Conservation (phyloP, 2,113 vertebrate species). For the Microcebus griseorufus region DNA sequence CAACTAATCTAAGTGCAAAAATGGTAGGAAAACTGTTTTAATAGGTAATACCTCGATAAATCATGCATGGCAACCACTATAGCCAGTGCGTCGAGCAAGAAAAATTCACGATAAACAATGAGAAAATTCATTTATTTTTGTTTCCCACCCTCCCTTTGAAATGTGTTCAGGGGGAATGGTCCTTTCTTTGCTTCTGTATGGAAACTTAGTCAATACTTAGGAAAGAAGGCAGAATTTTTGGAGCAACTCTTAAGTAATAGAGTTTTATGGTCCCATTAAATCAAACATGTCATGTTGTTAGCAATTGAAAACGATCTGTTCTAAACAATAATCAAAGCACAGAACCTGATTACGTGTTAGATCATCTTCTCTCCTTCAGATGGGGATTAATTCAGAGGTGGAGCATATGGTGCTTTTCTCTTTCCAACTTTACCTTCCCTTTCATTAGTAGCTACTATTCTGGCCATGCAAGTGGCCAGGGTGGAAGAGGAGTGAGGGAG, state of each 20-base stretch:
- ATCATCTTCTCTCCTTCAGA: too few relatives aligned
- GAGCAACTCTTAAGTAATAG: background rate
- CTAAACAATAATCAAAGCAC: background rate
- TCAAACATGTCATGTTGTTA: background rate
- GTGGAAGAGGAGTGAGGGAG: background rate
- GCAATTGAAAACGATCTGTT: background rate
- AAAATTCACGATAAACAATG: background rate
- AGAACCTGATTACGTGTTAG: background rate
- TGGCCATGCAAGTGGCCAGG: background rate
- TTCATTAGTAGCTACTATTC: background rate
- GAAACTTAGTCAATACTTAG: background rate
- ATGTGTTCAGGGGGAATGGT: background rate
- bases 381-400: fast-evolving
- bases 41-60: background rate
- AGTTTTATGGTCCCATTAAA: background rate
- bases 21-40: background rate
- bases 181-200: background rate
- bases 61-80: background rate
- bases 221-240: background rate
- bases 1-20: background rate
- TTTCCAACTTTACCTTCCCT: background rate
- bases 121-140: constrained; percentile 24
- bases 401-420: background rate
- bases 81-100: background rate
- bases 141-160: background rate